Conservation (phyloP, 23 tunicate species). For the Aplidium turbinatum region DNA sequence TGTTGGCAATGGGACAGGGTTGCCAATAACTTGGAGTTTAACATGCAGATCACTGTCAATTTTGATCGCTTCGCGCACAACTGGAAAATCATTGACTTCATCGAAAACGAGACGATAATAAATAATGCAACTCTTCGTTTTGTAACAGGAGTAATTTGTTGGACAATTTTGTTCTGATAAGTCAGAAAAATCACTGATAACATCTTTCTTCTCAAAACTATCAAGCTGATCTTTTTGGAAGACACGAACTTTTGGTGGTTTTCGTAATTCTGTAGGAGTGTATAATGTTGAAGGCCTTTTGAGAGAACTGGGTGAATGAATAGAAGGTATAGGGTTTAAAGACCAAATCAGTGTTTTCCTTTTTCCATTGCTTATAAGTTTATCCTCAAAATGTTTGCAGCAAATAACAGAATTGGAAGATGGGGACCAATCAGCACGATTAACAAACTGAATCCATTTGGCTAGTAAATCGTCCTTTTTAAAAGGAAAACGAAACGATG, state of each 20-base stretch:
- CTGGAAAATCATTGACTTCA: background rate
- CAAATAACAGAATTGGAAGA: conserved; percentile 22
- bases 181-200: background rate
- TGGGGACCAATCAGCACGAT: conserved; percentile 28
- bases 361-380: conserved; percentile 8
- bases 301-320: background rate
- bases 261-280: conserved; percentile 1
- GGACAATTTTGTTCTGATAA: conserved; percentile 9
- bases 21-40: background rate
- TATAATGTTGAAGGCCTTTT: conserved; percentile 24
- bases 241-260: conserved; percentile 11
- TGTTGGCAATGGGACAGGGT: background rate
- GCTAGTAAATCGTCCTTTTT: background rate
- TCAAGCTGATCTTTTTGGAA: conserved; percentile 16
- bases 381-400: conserved; percentile 11
- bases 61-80: conserved; percentile 13
- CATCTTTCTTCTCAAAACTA: conserved; percentile 2
- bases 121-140: background rate
- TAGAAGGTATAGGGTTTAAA: conserved; percentile 16
- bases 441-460: conserved; percentile 28
- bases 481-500: conserved; percentile 26
- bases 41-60: too few species aligned
- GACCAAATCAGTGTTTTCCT: conserved; percentile 10
- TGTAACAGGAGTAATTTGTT: background rate
- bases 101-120: conserved; percentile 7